phyloP scores from a whole-genome alignment of 2,113 vertebrate species.

The Melanotaenia duboulayi region DNA sequence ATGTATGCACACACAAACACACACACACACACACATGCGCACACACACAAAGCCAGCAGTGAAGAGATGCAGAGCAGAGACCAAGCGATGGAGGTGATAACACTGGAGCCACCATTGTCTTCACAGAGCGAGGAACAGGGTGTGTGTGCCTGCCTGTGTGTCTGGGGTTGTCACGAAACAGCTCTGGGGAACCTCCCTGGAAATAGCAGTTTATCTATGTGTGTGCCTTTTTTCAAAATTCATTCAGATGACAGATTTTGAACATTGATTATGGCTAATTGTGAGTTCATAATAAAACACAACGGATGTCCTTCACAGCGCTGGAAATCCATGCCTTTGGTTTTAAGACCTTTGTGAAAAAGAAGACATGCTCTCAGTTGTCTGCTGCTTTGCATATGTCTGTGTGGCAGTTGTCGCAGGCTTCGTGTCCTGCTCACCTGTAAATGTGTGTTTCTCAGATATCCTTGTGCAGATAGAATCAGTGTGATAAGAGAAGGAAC shows the following conservation, averaged over 20 bases:
- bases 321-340: not conserved
- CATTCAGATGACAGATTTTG: not conserved
- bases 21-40: slow-evolving; percentile 5
- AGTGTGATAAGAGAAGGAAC: slow-evolving; percentile 46
- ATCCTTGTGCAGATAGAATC: slow-evolving; percentile 42
- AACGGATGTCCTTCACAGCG: not conserved
- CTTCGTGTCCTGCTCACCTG: slow-evolving; percentile 7
- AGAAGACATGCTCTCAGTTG: slow-evolving; percentile 26
- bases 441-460: slow-evolving; percentile 9
- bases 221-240: not conserved
- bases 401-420: not conserved
- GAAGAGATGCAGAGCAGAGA: slow-evolving; percentile 65
- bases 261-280: not conserved
- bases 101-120: slow-evolving; percentile 75
- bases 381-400: not conserved
- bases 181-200: slow-evolving; percentile 18
- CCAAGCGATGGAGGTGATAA: slow-evolving; percentile 75
- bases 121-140: slow-evolving; percentile 42
- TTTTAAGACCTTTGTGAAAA: not conserved
- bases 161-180: slow-evolving; percentile 49
- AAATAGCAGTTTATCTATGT: slow-evolving; percentile 5
- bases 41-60: slow-evolving; percentile 35
- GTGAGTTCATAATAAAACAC: not conserved
- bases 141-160: slow-evolving; percentile 46
- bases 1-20: not conserved